phyloP scores from a whole-genome alignment of 2,113 vertebrate species.

The Cinclus mexicanus region DNA sequence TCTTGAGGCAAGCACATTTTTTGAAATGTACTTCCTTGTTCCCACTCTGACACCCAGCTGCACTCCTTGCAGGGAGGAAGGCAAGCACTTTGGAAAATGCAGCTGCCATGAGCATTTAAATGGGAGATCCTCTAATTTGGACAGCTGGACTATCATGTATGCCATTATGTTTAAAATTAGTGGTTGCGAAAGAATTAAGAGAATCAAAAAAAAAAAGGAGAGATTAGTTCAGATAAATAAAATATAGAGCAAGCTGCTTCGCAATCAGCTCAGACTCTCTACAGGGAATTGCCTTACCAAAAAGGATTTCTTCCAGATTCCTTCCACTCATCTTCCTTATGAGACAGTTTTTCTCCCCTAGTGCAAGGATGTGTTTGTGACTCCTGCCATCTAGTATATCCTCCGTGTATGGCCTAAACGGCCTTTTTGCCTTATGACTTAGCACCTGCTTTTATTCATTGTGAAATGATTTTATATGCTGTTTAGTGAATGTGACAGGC shows the following conservation, averaged over 20 bases:
- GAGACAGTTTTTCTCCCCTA: background rate
- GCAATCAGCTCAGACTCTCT: background rate
- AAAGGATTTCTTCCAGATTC: background rate
- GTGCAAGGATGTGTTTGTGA: background rate
- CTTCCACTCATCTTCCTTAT: background rate
- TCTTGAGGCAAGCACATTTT: background rate
- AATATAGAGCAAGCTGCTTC: conserved; percentile 3
- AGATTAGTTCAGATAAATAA: conserved; percentile 42
- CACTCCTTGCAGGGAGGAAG: background rate
- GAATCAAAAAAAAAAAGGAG: background rate
- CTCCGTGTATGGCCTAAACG: background rate
- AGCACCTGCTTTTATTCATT: conserved; percentile 13
- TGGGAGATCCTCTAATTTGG: background rate
- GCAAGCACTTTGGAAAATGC: background rate
- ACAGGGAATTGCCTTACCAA: background rate
- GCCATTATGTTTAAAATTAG: background rate
- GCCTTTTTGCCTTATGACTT: conserved; percentile 1
- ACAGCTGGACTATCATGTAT: background rate
- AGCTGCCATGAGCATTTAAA: background rate
- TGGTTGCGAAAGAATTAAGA: background rate
- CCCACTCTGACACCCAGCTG: background rate
- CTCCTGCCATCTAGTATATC: background rate
- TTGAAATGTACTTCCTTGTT: background rate
- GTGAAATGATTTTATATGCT: background rate
- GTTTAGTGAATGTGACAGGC: conserved; percentile 34